Evolutionary conservation across 2,797 vertebrate genomes (phyloP).

Genomic region (Glyptemys insculpta): DNA sequence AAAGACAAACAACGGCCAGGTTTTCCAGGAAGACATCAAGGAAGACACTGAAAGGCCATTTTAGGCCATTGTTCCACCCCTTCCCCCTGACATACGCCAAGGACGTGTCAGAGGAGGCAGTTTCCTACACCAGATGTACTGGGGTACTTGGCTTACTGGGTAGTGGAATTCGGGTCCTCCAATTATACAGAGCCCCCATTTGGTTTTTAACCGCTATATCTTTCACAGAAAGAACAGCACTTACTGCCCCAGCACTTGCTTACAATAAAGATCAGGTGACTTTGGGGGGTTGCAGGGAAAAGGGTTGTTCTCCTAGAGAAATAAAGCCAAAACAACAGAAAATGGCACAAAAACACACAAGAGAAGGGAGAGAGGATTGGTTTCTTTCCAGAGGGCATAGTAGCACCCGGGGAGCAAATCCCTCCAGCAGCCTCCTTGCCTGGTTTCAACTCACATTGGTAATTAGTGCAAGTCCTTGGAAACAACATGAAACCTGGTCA

Average conservation of each 20-base stretch:
- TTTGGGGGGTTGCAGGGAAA: conserved; percentile 25
- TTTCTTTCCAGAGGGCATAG: neutral
- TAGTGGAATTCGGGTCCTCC: conserved; percentile 28
- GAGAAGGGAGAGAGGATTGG: neutral
- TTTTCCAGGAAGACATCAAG: conserved; percentile 76
- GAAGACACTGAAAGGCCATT: conserved; percentile 72
- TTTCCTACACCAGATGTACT: conserved; percentile 46
- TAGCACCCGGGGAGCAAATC: neutral
- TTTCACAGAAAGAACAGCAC: conserved; percentile 81
- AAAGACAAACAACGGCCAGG: conserved; percentile 27
- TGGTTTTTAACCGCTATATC: conserved; percentile 64
- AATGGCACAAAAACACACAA: neutral
- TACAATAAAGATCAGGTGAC: conserved; percentile 36
- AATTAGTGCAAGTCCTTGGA: neutral
- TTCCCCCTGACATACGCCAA: neutral
- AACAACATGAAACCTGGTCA: rapidly evolving
- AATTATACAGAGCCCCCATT: conserved; percentile 12
- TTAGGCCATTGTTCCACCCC: conserved; percentile 65
- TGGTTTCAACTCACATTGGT: neutral
- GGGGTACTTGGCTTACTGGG: conserved; percentile 32
- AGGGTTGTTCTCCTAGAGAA: conserved; percentile 1
- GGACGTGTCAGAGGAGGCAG: neutral
- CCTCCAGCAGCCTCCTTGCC: neutral
- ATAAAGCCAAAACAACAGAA: conserved; percentile 18
- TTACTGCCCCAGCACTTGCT: conserved; percentile 50